Evolutionary conservation across 1,140 invertebrate species (phyloP), one percentile per base, ranked within the genome.

Genomic region (Drosophila sulfurigaster): DNA sequence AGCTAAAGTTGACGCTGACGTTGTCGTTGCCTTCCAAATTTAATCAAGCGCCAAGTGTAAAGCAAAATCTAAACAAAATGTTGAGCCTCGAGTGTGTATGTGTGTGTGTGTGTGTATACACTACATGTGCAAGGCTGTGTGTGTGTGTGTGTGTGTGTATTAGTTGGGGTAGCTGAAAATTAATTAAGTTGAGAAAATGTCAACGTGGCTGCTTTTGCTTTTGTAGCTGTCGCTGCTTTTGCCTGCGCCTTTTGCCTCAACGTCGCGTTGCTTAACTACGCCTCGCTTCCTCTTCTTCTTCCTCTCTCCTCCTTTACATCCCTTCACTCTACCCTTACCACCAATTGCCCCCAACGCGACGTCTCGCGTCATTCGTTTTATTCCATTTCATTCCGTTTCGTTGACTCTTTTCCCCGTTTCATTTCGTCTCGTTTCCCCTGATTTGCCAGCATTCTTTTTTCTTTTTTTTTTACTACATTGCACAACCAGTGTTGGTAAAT

Each of bases 101-200:
- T 46, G 46, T 54, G 7, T 46, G 52, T 48, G 58, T 70, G 59
- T 49, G 48, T 45, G 25, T 56, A 41, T 54, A 28, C n/a, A 45
- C 32, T 7, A 8, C 35, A 38, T 38, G 8, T 20, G 20, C 20
- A 20, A 20, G 20, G 0, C 20, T 20, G 20, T 46, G 45, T 58
- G 45, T 43, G 46, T 59, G 35, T 70, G 35, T 70, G 25, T 67
- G 41, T 58, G 60, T 72, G 59, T 65, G 67, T 16, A 71, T 79
- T 83, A 78, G 78, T 64, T 81, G 64, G 62, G 69, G 74, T 72
- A 78, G 76, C 76, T 70, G 60, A 88, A 87, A 87, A 83, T 87
- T 87, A 87, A 87, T 87, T 87, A 87, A 87, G 83, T 88, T 88
- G 83, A 88, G 85, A 88, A 87, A 87, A 88, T 87, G 83, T 87